Conservation (phyloP, 1,140 invertebrate species). For the Arctopsyche grandis region DNA sequence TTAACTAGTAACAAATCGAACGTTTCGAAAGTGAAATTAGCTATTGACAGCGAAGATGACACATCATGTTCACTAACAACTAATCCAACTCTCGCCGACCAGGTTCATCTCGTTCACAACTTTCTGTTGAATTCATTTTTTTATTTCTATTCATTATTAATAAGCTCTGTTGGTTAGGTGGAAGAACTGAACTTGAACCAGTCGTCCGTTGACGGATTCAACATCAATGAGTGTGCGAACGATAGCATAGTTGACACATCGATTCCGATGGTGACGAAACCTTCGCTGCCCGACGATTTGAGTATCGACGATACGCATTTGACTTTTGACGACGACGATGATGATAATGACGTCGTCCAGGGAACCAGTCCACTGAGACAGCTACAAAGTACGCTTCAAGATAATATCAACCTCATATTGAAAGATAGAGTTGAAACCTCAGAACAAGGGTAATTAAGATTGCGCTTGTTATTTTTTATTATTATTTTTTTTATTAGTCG, state of each 20-base stretch:
- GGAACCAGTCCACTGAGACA: not conserved
- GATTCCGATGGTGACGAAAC: not conserved
- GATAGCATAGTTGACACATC: slow-evolving; percentile 42
- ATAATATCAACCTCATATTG: not conserved
- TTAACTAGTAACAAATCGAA: slow-evolving; percentile 8
- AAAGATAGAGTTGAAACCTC: not conserved
- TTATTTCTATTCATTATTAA: slow-evolving; percentile 9
- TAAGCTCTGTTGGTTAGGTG: slow-evolving; percentile 42
- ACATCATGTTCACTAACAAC: slow-evolving; percentile 46
- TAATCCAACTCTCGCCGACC: slow-evolving; percentile 46
- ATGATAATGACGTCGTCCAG: slow-evolving; percentile 30
- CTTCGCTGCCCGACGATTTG: slow-evolving; percentile 15
- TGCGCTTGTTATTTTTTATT: not conserved
- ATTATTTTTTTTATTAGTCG: not conserved
- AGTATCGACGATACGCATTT: slow-evolving; percentile 27
- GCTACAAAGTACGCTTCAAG: slow-evolving; percentile 25
- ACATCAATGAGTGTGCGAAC: slow-evolving; percentile 48
- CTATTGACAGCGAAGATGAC: slow-evolving; percentile 49
- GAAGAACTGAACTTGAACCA: slow-evolving; percentile 56
- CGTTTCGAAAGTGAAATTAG: slow-evolving; percentile 30
- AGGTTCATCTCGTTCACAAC: slow-evolving; percentile 30
- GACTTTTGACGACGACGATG: slow-evolving; percentile 40
- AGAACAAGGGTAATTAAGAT: slow-evolving; percentile 4
- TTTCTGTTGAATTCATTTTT: not conserved
- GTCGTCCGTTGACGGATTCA: slow-evolving; percentile 44